Percentiles rank a stretch among this genome's conserved stretches.
phyloP scores from a whole-genome alignment of 1,140 invertebrate genomes.

The Nebria ingens region DNA sequence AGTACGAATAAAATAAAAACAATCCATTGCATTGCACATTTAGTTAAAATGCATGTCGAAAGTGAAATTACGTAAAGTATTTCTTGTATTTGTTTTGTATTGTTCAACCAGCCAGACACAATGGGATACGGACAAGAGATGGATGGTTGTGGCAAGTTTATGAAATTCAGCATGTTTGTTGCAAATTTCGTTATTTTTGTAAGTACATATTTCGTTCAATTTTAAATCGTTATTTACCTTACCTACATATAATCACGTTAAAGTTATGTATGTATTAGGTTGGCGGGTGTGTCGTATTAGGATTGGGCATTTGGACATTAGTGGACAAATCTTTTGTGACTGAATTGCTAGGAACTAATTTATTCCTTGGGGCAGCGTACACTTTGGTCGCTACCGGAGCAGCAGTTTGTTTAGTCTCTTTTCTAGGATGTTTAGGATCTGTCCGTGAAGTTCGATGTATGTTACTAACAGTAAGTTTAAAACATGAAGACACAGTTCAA shows the following conservation, averaged over 20 bases:
- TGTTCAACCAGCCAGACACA: no score
- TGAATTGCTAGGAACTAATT: conserved; percentile 68
- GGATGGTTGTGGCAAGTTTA: conserved; percentile 67
- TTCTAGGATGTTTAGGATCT: conserved; percentile 78
- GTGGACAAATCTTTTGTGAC: conserved; percentile 73
- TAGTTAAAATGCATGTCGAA: no score
- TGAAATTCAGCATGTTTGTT: conserved; percentile 75
- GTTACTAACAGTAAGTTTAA: conserved; percentile 63
- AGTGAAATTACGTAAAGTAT: no score
- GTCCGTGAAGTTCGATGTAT: conserved; percentile 82
- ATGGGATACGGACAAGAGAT: conserved; percentile 64
- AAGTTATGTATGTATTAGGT: conserved; percentile 44
- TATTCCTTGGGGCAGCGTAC: conserved; percentile 71
- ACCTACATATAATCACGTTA: no score
- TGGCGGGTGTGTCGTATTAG: conserved; percentile 64
- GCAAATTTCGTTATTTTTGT: conserved; percentile 81
- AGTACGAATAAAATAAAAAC: no score
- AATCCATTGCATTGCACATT: no score
- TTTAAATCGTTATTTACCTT: no score
- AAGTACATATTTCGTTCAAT: conserved; percentile 46
- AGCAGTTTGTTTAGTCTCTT: conserved; percentile 63
- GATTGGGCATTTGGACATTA: conserved; percentile 69
- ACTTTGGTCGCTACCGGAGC: conserved; percentile 70
- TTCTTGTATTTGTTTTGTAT: no score
- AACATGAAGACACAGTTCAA: not conserved